Base-by-base conservation (phyloP, 2,888 invertebrate species). In the Agonopterix alstromeriana region DNA sequence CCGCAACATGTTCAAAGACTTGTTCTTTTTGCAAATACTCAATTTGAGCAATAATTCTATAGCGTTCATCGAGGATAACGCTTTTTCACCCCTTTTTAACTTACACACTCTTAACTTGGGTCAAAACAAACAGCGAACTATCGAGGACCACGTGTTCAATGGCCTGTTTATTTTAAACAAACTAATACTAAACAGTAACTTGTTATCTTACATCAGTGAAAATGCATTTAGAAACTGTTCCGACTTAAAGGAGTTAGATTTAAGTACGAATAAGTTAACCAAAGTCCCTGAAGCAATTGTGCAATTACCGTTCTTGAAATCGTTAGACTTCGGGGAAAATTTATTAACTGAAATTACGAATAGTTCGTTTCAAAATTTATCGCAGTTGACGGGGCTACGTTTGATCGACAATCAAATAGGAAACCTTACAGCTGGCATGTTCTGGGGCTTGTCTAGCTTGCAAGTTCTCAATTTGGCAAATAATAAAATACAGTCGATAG, bases 251-350 rank as follows among this genome's bases (percentile, higher is more conserved):
- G 97, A 97, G 74, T 89, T 97, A 60, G 97, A 97, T 82, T 85
- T 97, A 59, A 96, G 96, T 81, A 95, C 95, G 42, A 97, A 97
- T 85, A 94, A 94, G 65, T 89, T 97, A 60, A 90, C 91, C 47
- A 91, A 93, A 66, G 93, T 97, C 55, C 97, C 97, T n/a, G 94
- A 94, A 71, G 96, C 95, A 2, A 90, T 97, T 61, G 92, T 92
- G 72, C 95, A 95, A 72, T 89, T 97, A 62, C 91, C 94, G 56
- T 95, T 95, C 76, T 89, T 98, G 69, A 95, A 96, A 83, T 95
- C 95, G 8, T 89, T 98, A 55, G 97, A 97, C 80, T 90, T 98
- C 73, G 97, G 97, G 48, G 97, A 97, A 81, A 98, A 98, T 87
- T 93, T 94, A 75, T 94, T 98, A 62, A 92, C 91, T 53, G 92